Evolutionary conservation across 2,888 invertebrate species (phyloP).

Genomic region (Acrobasis suavella): DNA sequence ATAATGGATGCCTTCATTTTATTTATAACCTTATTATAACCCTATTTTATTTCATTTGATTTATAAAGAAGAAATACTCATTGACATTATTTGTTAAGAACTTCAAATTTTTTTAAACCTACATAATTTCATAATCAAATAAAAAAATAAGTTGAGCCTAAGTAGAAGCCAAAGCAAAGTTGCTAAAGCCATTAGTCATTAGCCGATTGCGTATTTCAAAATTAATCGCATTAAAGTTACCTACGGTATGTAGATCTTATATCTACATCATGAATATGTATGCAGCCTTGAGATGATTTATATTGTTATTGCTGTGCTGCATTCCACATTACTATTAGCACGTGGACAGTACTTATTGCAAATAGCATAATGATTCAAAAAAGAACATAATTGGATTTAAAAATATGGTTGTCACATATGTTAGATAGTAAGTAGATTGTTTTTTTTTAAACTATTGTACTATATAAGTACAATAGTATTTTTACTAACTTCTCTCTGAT

Average conservation of each 20-base stretch:
- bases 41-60: too few relatives aligned
- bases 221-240: conserved; percentile 8
- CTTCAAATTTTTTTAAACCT: too few relatives aligned
- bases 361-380: not conserved
- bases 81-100: too few relatives aligned
- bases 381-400: not conserved
- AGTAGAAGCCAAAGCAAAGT: not conserved
- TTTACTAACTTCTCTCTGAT: too few relatives aligned
- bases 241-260: not conserved
- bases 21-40: too few relatives aligned
- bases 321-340: conserved; percentile 19
- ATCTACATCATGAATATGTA: conserved; percentile 44
- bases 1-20: too few relatives aligned
- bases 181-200: not conserved
- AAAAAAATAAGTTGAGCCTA: not conserved
- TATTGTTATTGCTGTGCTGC: conserved; percentile 39
- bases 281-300: conserved; percentile 48
- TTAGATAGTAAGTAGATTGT: too few relatives aligned
- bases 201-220: conserved; percentile 1
- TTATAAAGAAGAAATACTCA: too few relatives aligned
- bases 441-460: too few relatives aligned
- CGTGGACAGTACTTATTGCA: not conserved
- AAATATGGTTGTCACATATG: not conserved
- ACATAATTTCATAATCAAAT: too few relatives aligned
- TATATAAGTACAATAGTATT: too few relatives aligned